phyloP scores from a whole-genome alignment of 1,140 invertebrate species.

The Drosophila simulans region DNA sequence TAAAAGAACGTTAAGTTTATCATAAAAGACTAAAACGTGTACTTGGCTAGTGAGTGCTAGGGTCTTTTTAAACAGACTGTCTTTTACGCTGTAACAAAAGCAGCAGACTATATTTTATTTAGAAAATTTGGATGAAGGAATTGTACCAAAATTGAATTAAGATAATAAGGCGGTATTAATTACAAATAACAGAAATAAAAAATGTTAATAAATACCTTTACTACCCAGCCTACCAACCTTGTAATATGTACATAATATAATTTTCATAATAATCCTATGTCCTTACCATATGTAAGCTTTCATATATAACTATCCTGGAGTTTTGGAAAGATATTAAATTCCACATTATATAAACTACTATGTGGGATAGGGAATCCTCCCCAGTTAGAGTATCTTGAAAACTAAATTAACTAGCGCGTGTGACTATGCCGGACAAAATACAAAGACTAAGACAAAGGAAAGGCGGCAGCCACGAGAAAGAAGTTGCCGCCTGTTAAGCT shows the following conservation, averaged over 20 bases:
- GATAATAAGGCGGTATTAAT: no score
- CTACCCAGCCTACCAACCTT: no score
- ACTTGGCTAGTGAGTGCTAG: constrained; percentile 48
- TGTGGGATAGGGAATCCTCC: background rate
- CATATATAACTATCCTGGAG: no score
- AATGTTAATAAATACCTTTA: no score
- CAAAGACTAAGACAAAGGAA: constrained; percentile 40
- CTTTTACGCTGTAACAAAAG: background rate
- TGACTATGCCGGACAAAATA: constrained; percentile 29
- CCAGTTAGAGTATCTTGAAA: constrained; percentile 23
- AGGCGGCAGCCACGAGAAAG: constrained; percentile 61
- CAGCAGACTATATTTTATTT: no score
- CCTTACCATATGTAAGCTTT: no score
- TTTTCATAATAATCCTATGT: no score
- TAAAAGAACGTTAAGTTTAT: constrained; percentile 74
- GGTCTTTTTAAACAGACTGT: background rate
- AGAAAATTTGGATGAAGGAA: no score
- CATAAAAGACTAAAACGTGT: constrained; percentile 80
- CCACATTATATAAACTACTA: no score
- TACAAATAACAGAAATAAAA: no score
- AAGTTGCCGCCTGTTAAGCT: constrained; percentile 55
- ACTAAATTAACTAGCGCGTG: constrained; percentile 69
- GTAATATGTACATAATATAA: no score
- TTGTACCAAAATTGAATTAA: background rate
- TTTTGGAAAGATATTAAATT: no score